Percentiles rank a stretch among this genome's conserved stretches.
Evolutionary conservation across 2,113 vertebrate genomes (phyloP).

Genomic region (Thryonomys swinderianus): DNA sequence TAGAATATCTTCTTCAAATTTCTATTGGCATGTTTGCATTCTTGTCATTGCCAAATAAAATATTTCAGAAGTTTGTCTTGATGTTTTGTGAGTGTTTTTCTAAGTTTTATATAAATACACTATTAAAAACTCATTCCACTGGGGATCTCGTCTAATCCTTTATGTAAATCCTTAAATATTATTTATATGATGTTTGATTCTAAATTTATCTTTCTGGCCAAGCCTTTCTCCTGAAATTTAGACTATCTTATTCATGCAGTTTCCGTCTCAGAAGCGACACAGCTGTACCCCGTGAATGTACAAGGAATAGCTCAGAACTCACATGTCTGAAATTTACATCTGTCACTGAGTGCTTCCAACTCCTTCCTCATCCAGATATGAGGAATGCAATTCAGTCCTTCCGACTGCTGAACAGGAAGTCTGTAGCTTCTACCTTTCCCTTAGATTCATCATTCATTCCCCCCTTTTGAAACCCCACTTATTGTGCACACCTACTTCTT

Average conservation of each 20-base stretch:
- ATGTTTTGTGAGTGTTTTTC: not conserved
- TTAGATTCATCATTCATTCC: not conserved
- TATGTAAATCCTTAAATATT: not conserved
- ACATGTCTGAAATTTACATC: not conserved
- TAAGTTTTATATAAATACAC: not conserved
- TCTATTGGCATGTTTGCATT: not conserved
- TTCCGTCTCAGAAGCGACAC: not conserved
- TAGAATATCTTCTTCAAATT: not conserved
- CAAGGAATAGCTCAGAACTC: not conserved
- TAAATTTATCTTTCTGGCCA: not conserved
- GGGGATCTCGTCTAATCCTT: not conserved
- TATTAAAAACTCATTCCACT: not conserved
- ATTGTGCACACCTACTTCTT: not conserved
- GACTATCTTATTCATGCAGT: not conserved
- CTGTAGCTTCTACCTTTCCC: not conserved
- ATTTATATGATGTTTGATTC: not conserved
- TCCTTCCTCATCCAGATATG: not conserved
- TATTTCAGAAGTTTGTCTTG: not conserved
- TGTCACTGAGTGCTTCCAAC: not conserved
- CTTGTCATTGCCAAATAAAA: not conserved
- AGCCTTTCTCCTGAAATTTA: not conserved
- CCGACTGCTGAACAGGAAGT: not conserved
- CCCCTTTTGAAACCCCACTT: not conserved
- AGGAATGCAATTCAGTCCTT: not conserved
- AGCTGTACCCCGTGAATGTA: not conserved